A percentile compares a stretch with the other conserved stretches of the same genome.
Conservation (phyloP, 1,140 invertebrate species). For the Polyergus mexicanus region DNA sequence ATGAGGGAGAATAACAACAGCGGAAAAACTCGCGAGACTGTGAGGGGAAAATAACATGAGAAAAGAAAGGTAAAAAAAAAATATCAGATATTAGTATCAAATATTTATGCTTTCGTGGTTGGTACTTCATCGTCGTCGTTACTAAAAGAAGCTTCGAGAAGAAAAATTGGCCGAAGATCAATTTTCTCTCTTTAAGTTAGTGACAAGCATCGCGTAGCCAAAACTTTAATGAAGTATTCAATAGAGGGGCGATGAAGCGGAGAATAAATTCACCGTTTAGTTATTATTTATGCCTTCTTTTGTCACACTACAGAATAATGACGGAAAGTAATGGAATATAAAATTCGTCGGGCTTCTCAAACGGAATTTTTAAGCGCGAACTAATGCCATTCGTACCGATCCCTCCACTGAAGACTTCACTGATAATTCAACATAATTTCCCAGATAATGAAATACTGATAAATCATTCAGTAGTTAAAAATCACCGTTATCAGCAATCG, state of each 20-base stretch:
- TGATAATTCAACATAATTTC: slow-evolving; percentile 16
- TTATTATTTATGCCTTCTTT: slow-evolving; percentile 33
- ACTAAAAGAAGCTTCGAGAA: not conserved
- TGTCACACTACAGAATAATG: slow-evolving; percentile 9
- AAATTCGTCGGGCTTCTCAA: slow-evolving; percentile 35
- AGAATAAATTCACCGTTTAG: slow-evolving; percentile 20
- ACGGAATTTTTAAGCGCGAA: slow-evolving; percentile 43
- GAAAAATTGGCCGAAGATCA: slow-evolving; percentile 9
- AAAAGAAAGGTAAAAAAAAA: not conserved
- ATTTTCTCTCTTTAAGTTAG: not conserved
- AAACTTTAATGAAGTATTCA: slow-evolving; percentile 45
- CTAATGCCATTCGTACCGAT: not conserved
- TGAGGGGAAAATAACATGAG: not conserved
- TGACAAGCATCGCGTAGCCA: not conserved
- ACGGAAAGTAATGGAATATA: slow-evolving; percentile 48
- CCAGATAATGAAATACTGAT: slow-evolving; percentile 7
- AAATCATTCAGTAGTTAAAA: not conserved
- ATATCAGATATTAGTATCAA: not conserved
- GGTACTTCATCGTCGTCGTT: not conserved
- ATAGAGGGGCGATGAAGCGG: not conserved
- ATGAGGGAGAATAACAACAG: not conserved
- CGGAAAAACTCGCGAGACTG: not conserved
- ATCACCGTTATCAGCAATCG: not conserved
- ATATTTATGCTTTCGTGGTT: slow-evolving; percentile 36
- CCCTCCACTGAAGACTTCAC: not conserved